Base-by-base conservation (phyloP, 1,140 invertebrate genomes). In the Cydia fagiglandana region DNA sequence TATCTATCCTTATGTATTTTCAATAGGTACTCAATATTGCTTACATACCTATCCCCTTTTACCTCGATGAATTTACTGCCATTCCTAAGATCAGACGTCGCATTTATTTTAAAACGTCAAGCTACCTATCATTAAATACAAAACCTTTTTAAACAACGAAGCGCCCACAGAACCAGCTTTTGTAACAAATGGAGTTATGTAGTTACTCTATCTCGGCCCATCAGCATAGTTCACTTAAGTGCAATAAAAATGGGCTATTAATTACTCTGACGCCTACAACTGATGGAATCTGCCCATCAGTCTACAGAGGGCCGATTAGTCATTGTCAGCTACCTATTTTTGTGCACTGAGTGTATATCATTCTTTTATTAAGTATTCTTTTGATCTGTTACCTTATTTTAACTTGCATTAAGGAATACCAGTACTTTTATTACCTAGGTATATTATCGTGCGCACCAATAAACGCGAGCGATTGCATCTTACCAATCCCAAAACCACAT, bases 231-330 rank as follows among this genome's bases (percentile, higher is more conserved):
- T n/a, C 15, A 61, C 15, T 61, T 61, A 24, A 12, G 15, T n/a
- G 56, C 56, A 61, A 61, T 61, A 61, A 61, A 61, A 61, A 61
- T 61, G 56, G 56, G 9, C 56, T 20, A 61, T 61, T 61, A 61
- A 61, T 61, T 61, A 61, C 56, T 7, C 4, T 12, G 56, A 61
- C 56, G 56, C 56, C 56, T 61, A 61, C 56, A n/a, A 53, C 50
- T n/a, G 50, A 53, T 53, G 50, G 50, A 53, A 53, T 53, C 50
- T 53, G 50, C 50, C 56, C 56, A 61, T 61, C 56, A 61, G 56
- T 12, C 50, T 53, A 17, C 15, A 7, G 15, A 53, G n/a, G 13
- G 6, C 50, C 50, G n/a, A 61, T 61, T 61, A 24, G 15, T 61
- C 56, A 61, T 9, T 61, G 56, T 61, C 56, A 9, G 56, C 56